phyloP scores from a whole-genome alignment of 2,797 vertebrate genomes.

The Chromobotia macracanthus region DNA sequence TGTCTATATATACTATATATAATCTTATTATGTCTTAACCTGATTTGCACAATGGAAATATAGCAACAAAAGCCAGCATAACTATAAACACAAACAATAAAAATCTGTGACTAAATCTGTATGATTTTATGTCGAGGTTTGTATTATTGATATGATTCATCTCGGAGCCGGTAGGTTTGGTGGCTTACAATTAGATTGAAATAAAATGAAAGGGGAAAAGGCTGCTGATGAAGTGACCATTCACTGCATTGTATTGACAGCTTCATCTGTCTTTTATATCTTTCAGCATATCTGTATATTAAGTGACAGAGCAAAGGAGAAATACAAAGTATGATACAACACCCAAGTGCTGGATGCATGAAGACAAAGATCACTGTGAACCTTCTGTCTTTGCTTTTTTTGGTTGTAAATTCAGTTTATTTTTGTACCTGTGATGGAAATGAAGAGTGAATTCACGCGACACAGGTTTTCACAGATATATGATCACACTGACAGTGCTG shows the following conservation, averaged over 20 bases:
- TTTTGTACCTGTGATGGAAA: conserved; percentile 42
- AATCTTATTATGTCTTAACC: neutral
- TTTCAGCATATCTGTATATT: conserved; percentile 85
- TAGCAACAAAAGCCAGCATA: neutral
- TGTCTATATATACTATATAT: no score
- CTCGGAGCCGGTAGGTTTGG: no score
- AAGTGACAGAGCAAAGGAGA: conserved; percentile 83
- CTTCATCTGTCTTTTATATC: neutral
- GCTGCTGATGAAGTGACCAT: neutral
- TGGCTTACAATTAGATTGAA: neutral
- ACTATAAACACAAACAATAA: neutral
- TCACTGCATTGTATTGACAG: neutral
- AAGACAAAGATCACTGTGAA: conserved; percentile 76
- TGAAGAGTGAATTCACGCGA: conserved; percentile 21
- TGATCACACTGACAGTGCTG: conserved; percentile 15
- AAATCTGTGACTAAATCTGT: no score
- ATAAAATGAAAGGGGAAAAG: neutral
- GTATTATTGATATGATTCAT: no score
- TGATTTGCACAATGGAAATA: neutral
- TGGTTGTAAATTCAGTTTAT: conserved; percentile 39
- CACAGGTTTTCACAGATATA: conserved; percentile 10
- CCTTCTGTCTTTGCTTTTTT: conserved; percentile 51
- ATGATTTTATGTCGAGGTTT: no score
- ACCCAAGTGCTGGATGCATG: conserved; percentile 47
- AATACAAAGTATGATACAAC: conserved; percentile 79